A percentile compares a stretch with the other conserved stretches of the same genome.
Evolutionary conservation across 2,113 vertebrate species (phyloP).

Genomic region (Acrocephalus kingi): DNA sequence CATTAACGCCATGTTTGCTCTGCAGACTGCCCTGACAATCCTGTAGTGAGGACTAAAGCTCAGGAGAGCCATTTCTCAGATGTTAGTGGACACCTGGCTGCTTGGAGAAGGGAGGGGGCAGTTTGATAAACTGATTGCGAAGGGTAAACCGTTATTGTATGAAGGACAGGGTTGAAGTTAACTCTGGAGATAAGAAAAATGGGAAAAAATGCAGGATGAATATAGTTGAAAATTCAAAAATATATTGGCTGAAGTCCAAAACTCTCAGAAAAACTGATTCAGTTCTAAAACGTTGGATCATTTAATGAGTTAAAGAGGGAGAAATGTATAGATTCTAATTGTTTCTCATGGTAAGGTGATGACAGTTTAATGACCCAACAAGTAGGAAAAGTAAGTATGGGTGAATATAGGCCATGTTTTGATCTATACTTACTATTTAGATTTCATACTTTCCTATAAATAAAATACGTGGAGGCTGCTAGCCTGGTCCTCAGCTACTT

Average conservation of each 20-base stretch:
- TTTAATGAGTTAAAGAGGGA: not conserved
- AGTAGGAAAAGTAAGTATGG: not conserved
- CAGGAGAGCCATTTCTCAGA: not conserved
- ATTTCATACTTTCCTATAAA: not conserved
- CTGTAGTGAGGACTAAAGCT: not conserved
- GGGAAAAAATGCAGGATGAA: not conserved
- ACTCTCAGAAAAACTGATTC: not conserved
- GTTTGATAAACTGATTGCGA: not conserved
- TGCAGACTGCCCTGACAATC: rapidly evolving
- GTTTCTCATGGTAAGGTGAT: not conserved
- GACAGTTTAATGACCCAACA: not conserved
- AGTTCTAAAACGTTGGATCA: not conserved
- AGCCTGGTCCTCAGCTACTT: not conserved
- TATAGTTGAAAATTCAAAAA: not conserved
- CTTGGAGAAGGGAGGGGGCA: not conserved
- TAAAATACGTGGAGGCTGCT: not conserved
- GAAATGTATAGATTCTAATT: not conserved
- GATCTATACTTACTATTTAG: not conserved
- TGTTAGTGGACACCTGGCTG: not conserved
- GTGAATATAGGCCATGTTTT: not conserved
- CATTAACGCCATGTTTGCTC: not conserved
- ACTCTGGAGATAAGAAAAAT: not conserved
- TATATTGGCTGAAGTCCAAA: not conserved
- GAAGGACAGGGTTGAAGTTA: not conserved
- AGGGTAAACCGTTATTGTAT: rapidly evolving